Conservation (phyloP, 2,888 invertebrate species). For the Gymnoscelis rufifasciata region DNA sequence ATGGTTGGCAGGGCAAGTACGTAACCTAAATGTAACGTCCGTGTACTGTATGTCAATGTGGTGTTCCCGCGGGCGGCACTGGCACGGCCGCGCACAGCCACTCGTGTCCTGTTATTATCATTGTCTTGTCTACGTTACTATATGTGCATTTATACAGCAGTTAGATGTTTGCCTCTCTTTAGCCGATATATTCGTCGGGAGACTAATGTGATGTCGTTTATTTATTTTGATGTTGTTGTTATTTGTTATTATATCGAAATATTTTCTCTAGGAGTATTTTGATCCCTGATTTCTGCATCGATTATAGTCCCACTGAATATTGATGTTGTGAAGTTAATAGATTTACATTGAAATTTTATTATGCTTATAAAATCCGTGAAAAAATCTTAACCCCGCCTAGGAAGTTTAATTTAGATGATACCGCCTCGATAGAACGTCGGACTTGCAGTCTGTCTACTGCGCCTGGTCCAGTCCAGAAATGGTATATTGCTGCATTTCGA, state of each 20-base stretch:
- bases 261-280: slow-evolving; percentile 67
- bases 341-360: slow-evolving; percentile 55
- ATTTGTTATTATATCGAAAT: slow-evolving; percentile 52
- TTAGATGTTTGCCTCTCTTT: slow-evolving; percentile 77
- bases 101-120: slow-evolving; percentile 72
- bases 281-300: slow-evolving; percentile 70
- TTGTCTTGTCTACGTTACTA: slow-evolving; percentile 74
- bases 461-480: slow-evolving; percentile 56
- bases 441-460: slow-evolving; percentile 63
- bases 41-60: slow-evolving; percentile 67
- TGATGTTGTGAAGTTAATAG: slow-evolving; percentile 72
- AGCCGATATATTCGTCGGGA: slow-evolving; percentile 65
- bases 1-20: slow-evolving; percentile 99
- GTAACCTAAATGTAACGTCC: slow-evolving; percentile 79
- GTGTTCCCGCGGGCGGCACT: slow-evolving; percentile 51
- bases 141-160: slow-evolving; percentile 75
- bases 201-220: slow-evolving; percentile 63
- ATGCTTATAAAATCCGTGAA: slow-evolving; percentile 47
- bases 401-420: slow-evolving; percentile 68
- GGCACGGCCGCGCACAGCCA: slow-evolving; percentile 51
- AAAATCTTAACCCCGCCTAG: slow-evolving; percentile 59
- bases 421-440: slow-evolving; percentile 71
- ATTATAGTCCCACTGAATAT: slow-evolving; percentile 69
- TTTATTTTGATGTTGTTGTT: slow-evolving; percentile 75
- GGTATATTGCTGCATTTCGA: slow-evolving; percentile 57